A percentile compares a stretch with the other conserved stretches of the same genome.
These are phyloP conservation scores for Podarcis raffonei DNA, from an alignment of 2,113 vertebrate genomes.

Conservation along the genomic window DNA sequence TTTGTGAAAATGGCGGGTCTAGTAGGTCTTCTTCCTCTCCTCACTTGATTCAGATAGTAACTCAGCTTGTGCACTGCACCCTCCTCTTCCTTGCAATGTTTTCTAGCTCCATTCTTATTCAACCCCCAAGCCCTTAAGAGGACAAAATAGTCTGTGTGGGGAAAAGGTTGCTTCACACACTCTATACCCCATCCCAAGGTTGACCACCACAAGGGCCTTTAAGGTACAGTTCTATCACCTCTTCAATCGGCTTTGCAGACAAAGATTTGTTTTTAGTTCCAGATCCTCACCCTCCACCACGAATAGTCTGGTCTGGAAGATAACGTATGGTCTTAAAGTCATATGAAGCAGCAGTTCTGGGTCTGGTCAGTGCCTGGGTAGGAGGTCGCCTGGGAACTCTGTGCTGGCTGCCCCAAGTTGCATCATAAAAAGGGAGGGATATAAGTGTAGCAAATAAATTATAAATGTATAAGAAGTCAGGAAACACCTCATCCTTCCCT, in stretches of 20 bases:
- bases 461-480: neutral
- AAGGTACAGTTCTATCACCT: neutral
- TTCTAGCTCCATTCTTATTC: no score
- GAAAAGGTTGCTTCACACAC: neutral
- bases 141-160: neutral
- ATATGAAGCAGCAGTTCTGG: neutral
- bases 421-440: neutral
- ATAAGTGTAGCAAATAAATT: neutral
- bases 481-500: neutral
- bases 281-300: neutral
- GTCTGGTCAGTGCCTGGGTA: neutral
- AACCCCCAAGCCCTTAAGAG: neutral
- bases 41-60: no score
- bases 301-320: neutral
- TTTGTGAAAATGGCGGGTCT: no score
- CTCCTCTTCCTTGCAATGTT: no score
- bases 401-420: no score
- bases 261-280: neutral
- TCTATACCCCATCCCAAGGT: neutral
- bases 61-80: no score
- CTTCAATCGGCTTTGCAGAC: neutral
- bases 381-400: neutral
- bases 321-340: neutral
- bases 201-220: neutral
- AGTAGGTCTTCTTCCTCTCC: no score